phyloP scores from a whole-genome alignment of 2,113 vertebrate genomes.

The Zosterops lateralis region DNA sequence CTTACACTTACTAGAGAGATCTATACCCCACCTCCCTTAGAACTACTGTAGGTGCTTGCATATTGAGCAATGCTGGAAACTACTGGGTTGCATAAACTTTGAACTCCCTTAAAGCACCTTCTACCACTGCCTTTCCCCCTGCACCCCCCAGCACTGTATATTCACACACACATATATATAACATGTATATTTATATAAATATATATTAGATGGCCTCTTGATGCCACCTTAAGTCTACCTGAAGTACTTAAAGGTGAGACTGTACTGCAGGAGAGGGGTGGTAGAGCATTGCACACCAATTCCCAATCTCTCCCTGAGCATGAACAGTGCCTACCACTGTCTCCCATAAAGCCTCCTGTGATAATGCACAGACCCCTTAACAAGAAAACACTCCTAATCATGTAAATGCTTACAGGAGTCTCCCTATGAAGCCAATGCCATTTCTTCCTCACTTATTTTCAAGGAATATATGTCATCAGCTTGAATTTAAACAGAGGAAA shows the following conservation, averaged over 20 bases:
- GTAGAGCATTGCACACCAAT: background rate
- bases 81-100: background rate
- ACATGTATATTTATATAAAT: background rate
- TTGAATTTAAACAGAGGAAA: background rate
- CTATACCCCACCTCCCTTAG: background rate
- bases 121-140: background rate
- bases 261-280: background rate
- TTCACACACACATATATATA: background rate
- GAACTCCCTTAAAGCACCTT: background rate
- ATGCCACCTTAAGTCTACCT: background rate
- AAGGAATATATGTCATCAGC: background rate
- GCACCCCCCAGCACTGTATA: fast-evolving
- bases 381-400: background rate
- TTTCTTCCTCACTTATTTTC: background rate
- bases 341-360: background rate
- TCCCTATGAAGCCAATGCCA: background rate
- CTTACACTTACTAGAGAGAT: background rate
- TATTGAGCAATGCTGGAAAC: background rate
- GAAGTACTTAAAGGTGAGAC: background rate
- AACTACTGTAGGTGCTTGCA: background rate
- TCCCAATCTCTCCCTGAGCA: background rate
- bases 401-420: fast-evolving
- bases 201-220: background rate
- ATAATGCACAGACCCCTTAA: background rate
- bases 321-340: background rate